Percentiles rank a stretch among this genome's conserved stretches.
phyloP scores from a whole-genome alignment of 92 coral and sea anemone genomes.

The Porites cylindrica region DNA sequence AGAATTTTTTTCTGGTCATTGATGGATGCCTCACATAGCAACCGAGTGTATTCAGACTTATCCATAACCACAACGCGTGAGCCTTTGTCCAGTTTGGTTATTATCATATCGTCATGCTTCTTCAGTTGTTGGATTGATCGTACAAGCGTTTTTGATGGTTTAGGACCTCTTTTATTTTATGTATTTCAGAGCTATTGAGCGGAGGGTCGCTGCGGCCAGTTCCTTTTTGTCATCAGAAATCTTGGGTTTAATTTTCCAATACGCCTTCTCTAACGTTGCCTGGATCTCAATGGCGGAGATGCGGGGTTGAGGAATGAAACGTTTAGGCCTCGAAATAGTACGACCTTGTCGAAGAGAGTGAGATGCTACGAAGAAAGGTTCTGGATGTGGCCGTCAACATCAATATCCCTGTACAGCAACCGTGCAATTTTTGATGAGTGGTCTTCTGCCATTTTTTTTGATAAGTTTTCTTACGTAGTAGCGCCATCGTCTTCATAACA shows the following conservation, averaged over 20 bases:
- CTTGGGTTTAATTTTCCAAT: slow-evolving; percentile 28
- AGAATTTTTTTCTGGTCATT: neutral
- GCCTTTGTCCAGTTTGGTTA: slow-evolving; percentile 35
- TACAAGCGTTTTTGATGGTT: slow-evolving; percentile 18
- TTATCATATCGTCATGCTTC: slow-evolving; percentile 15
- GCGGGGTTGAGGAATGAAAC: no score
- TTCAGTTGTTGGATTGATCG: slow-evolving; percentile 9
- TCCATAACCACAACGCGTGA: slow-evolving; percentile 33
- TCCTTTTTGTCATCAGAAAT: slow-evolving; percentile 33
- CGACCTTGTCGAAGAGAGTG: no score
- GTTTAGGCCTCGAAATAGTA: no score
- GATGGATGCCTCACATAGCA: slow-evolving; percentile 45
- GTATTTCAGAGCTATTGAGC: slow-evolving; percentile 48
- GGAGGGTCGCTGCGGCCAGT: slow-evolving; percentile 32
- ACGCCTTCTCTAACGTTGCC: neutral
- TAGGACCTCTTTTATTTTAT: slow-evolving; percentile 22
- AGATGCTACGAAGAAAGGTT: neutral
- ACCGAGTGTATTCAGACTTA: slow-evolving; percentile 23
- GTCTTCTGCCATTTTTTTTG: neutral
- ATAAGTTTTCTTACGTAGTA: slow-evolving; percentile 1
- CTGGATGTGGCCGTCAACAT: neutral
- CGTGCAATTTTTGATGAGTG: neutral
- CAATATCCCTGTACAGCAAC: neutral
- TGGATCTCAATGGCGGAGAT: no score
- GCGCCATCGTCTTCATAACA: slow-evolving; percentile 20